Conservation (phyloP, 2,113 vertebrate genomes). For the Nicator chloris region DNA sequence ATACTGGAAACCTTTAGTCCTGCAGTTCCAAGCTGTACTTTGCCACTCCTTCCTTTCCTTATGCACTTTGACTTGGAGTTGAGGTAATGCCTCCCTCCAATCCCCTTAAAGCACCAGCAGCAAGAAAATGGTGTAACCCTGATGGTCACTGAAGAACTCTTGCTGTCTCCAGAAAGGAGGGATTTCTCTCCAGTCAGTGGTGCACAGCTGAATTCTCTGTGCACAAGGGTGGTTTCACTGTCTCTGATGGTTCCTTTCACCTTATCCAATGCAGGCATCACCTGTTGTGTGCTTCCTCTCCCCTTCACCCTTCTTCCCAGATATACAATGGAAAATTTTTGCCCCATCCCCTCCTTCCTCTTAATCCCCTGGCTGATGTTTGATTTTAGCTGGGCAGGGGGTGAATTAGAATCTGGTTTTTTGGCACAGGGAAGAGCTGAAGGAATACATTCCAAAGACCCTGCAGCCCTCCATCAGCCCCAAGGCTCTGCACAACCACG, state of each 20-base stretch:
- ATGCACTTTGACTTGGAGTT: background rate
- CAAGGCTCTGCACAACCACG: conserved; percentile 51
- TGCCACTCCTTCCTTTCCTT: background rate
- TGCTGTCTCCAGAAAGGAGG: background rate
- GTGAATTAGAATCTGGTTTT: background rate
- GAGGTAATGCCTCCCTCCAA: background rate
- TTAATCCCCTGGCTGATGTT: background rate
- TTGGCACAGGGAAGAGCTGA: conserved; percentile 76
- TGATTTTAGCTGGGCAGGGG: background rate
- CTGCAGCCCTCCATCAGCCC: conserved; percentile 25
- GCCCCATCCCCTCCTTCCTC: background rate
- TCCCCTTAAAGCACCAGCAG: background rate
- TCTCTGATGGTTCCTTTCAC: background rate
- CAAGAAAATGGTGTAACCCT: background rate
- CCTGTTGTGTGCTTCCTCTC: background rate
- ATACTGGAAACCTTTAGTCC: background rate
- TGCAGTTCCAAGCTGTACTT: background rate
- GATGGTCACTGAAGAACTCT: background rate
- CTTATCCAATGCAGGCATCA: rapidly evolving
- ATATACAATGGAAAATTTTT: background rate
- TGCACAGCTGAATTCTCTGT: background rate
- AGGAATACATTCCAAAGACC: conserved; percentile 72
- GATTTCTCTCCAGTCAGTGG: background rate
- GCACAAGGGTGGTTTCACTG: background rate
- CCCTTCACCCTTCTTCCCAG: background rate